These are phyloP conservation scores for Zaprionus bogoriensis DNA, from an alignment of 2,888 invertebrate species.

Conservation along the genomic window DNA sequence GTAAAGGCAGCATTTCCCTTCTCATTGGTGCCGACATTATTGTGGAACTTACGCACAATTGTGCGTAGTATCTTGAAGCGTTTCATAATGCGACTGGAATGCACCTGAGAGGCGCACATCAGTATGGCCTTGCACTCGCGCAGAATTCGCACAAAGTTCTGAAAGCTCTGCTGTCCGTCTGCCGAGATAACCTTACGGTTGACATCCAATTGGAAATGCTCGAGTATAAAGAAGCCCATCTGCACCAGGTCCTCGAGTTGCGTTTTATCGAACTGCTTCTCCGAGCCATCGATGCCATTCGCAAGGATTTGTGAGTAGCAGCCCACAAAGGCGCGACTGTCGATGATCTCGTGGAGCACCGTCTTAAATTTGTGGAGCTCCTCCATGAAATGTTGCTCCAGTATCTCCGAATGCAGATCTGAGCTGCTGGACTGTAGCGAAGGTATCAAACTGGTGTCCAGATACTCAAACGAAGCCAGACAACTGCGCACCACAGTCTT, in stretches of 20 bases:
- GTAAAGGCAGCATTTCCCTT: background rate
- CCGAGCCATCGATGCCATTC: conserved; percentile 46
- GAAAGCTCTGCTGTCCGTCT: conserved; percentile 52
- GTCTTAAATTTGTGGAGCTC: conserved; percentile 77
- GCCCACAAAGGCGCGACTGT: conserved; percentile 76
- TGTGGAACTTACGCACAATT: conserved; percentile 73
- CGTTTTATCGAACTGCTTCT: conserved; percentile 63
- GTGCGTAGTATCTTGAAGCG: conserved; percentile 81
- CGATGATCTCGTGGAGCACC: conserved; percentile 80
- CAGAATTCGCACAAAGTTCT: conserved; percentile 74
- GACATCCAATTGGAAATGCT: conserved; percentile 75
- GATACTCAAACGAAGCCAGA: conserved; percentile 81
- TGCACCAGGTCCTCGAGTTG: conserved; percentile 64
- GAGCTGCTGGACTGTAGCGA: conserved; percentile 73
- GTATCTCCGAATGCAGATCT: conserved; percentile 70
- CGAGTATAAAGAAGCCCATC: conserved; percentile 74
- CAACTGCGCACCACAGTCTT: conserved; percentile 80
- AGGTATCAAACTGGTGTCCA: conserved; percentile 81
- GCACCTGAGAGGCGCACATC: conserved; percentile 77
- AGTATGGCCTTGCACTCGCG: conserved; percentile 80
- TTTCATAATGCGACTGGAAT: conserved; percentile 75
- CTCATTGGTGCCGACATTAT: conserved; percentile 31
- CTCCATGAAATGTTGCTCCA: conserved; percentile 81
- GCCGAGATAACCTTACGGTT: conserved; percentile 62
- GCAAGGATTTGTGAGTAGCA: conserved; percentile 76